These are phyloP conservation scores for Sinella curviseta DNA, from an alignment of 1,140 invertebrate species.

Conservation along the genomic window DNA sequence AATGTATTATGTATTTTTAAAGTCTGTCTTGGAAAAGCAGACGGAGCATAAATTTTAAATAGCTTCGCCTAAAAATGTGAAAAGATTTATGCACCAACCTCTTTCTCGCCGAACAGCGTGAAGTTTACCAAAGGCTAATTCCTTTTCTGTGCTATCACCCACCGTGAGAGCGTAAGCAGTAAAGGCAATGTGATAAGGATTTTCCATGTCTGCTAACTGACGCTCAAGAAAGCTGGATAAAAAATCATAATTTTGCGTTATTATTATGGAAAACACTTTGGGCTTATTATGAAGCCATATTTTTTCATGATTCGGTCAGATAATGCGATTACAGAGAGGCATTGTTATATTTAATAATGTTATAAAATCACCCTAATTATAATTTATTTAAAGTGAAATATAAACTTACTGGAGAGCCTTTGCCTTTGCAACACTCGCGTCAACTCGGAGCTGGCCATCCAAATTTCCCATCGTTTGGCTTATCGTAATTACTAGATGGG, in stretches of 20 bases:
- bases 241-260: background rate
- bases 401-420: conserved; percentile 51
- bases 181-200: conserved; percentile 60
- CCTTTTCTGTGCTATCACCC: conserved; percentile 55
- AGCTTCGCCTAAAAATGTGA: background rate
- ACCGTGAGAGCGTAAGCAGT: conserved; percentile 59
- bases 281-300: background rate
- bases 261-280: background rate
- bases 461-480: conserved; percentile 53
- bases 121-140: conserved; percentile 55
- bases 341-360: background rate
- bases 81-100: conserved; percentile 49
- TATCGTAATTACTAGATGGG: conserved; percentile 59
- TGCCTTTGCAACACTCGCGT: conserved; percentile 51
- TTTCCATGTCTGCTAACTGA: conserved; percentile 52
- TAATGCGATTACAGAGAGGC: background rate
- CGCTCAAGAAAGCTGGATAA: conserved; percentile 56
- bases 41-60: background rate
- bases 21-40: too few relatives aligned
- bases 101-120: conserved; percentile 52
- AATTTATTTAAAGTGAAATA: background rate
- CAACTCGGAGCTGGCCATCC: conserved; percentile 51
- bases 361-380: background rate
- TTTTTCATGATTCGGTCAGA: background rate
- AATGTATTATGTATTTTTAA: background rate